Conservation (phyloP, 2,797 vertebrate genomes). For the Australoheros facetus region DNA sequence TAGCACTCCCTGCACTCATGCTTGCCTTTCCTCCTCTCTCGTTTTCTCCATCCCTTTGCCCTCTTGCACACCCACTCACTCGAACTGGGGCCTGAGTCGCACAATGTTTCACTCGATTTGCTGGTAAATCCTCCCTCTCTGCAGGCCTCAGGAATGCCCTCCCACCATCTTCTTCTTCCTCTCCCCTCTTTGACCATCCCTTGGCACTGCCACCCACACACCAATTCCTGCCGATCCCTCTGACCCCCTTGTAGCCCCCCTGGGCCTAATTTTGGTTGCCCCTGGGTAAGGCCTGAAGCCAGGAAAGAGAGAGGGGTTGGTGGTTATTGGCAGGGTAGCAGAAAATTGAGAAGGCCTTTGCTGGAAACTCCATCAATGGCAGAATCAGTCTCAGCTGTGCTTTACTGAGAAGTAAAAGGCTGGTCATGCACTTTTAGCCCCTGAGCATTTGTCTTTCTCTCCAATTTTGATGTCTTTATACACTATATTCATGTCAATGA, state of each 20-base stretch:
- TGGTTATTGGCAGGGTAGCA: constrained; percentile 71
- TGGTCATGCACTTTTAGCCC: constrained; percentile 53
- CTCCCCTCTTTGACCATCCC: constrained; percentile 65
- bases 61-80: constrained; percentile 68
- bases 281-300: constrained; percentile 60
- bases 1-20: constrained; percentile 25
- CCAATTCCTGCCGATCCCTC: constrained; percentile 77
- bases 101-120: constrained; percentile 71
- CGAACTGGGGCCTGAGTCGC: constrained; percentile 77
- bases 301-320: constrained; percentile 70
- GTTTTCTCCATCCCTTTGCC: constrained; percentile 32
- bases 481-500: constrained; percentile 35
- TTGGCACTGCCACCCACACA: constrained; percentile 83
- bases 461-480: constrained; percentile 56
- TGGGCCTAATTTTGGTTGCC: constrained; percentile 60
- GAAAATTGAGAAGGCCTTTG: constrained; percentile 81
- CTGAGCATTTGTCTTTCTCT: constrained; percentile 53
- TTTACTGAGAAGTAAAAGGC: constrained; percentile 55
- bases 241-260: constrained; percentile 73
- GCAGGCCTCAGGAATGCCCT: constrained; percentile 43
- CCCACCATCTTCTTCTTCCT: constrained; percentile 71
- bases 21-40: constrained; percentile 3
- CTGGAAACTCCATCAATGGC: constrained; percentile 89
- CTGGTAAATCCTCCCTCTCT: constrained; percentile 68
- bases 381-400: constrained; percentile 78